Evolutionary conservation across 1,140 invertebrate genomes (phyloP).

Genomic region (Ceratina japonica): DNA sequence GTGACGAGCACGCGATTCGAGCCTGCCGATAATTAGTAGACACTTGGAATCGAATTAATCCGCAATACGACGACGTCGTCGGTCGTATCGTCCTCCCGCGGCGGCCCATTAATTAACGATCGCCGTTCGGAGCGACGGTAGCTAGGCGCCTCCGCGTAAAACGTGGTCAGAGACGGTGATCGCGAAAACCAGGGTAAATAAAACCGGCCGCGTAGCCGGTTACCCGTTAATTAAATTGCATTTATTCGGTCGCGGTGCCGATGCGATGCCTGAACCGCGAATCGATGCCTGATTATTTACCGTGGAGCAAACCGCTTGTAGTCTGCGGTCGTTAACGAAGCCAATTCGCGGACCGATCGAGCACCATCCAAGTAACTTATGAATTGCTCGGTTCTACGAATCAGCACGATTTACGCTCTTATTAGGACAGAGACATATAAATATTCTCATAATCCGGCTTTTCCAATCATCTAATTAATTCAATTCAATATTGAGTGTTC

Average conservation of each 20-base stretch:
- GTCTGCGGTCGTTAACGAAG: conserved; percentile 20
- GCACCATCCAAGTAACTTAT: no score
- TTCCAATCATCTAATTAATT: no score
- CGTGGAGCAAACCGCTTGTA: neutral
- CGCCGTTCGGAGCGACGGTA: neutral
- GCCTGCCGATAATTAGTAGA: conserved; percentile 62
- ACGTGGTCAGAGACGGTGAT: neutral
- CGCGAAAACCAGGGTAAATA: conserved; percentile 40
- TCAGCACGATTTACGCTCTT: no score
- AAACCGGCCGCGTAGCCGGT: conserved; percentile 4
- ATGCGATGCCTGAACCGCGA: neutral
- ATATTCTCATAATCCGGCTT: no score
- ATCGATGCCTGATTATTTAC: neutral
- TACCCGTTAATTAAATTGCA: conserved; percentile 31
- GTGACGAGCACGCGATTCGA: conserved; percentile 52
- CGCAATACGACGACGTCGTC: conserved; percentile 53
- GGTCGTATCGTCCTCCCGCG: conserved; percentile 24
- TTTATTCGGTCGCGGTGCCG: conserved; percentile 12
- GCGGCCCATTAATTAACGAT: conserved; percentile 59
- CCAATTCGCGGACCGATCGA: neutral
- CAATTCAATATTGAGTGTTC: no score
- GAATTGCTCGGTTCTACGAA: no score
- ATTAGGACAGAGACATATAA: no score
- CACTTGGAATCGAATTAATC: conserved; percentile 64
- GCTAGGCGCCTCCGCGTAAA: neutral